Evolutionary conservation across 2,888 invertebrate genomes (phyloP).

Genomic region (Oegoconia quadripuncta): DNA sequence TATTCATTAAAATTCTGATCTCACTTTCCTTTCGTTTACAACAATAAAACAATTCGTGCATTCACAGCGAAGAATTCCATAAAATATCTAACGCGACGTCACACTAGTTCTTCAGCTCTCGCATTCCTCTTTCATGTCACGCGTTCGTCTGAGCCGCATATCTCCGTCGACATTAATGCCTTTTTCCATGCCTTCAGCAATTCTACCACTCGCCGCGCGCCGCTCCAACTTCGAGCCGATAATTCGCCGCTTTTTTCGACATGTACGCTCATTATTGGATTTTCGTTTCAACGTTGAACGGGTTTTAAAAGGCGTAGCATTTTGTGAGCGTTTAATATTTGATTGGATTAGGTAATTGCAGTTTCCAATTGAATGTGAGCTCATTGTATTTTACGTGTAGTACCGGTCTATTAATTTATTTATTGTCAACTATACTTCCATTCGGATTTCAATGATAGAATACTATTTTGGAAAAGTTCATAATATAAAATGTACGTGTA

Average conservation of each 20-base stretch:
- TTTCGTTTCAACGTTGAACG: slow-evolving; percentile 15
- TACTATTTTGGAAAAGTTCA: no score
- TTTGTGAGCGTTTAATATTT: slow-evolving; percentile 4
- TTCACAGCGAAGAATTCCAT: background rate
- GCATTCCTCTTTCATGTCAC: slow-evolving; percentile 17
- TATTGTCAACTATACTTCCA: no score
- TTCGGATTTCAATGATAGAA: no score
- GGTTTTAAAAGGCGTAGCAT: slow-evolving; percentile 11
- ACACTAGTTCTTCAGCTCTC: background rate
- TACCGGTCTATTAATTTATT: no score
- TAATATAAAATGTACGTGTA: no score
- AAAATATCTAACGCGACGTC: background rate
- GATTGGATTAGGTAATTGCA: no score
- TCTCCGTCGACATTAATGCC: slow-evolving; percentile 17
- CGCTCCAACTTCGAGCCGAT: slow-evolving; percentile 3
- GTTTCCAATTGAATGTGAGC: no score
- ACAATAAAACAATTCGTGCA: background rate
- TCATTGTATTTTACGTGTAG: no score
- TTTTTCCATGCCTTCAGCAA: slow-evolving; percentile 15
- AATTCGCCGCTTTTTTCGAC: slow-evolving; percentile 18
- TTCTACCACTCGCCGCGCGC: no score
- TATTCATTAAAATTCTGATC: no score
- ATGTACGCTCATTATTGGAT: slow-evolving; percentile 20
- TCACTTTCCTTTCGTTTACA: no score
- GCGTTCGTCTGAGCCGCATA: slow-evolving; percentile 14